phyloP scores from a whole-genome alignment of 2,888 invertebrate species.

The Shargacucullia verbasci region DNA sequence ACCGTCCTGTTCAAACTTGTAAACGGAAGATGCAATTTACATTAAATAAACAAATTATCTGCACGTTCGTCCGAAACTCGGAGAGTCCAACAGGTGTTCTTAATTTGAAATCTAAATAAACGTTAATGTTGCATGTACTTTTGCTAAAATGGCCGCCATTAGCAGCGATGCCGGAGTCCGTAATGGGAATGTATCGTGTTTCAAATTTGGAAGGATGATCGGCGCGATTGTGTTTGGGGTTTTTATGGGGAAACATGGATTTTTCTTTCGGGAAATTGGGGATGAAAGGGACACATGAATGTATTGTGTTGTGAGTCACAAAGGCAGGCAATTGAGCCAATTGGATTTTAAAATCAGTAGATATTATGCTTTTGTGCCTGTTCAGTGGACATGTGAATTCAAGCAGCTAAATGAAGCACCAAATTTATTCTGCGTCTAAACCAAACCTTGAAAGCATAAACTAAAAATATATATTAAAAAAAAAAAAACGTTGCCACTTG shows the following conservation, averaged over 20 bases:
- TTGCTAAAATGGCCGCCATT: conserved; percentile 66
- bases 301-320: not conserved
- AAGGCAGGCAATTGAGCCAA: not conserved
- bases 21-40: conserved; percentile 73
- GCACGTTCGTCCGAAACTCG: conserved; percentile 57
- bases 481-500: too few relatives aligned
- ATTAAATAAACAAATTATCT: conserved; percentile 81
- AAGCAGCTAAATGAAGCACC: too few relatives aligned
- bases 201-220: conserved; percentile 57
- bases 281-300: not conserved
- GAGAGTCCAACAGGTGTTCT: conserved; percentile 79
- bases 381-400: too few relatives aligned
- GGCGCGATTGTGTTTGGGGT: conserved; percentile 17
- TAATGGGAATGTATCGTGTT: conserved; percentile 60
- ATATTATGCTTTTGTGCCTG: too few relatives aligned
- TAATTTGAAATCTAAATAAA: conserved; percentile 83
- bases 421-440: too few relatives aligned
- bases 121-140: conserved; percentile 65
- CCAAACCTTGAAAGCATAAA: too few relatives aligned
- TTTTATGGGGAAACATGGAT: conserved; percentile 9
- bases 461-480: too few relatives aligned
- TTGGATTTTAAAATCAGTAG: not conserved
- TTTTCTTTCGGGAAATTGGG: not conserved
- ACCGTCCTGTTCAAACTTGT: conserved; percentile 63
- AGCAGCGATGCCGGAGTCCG: conserved; percentile 56